phyloP scores from a whole-genome alignment of 2,888 invertebrate species.

The Aricia artaxerxes region DNA sequence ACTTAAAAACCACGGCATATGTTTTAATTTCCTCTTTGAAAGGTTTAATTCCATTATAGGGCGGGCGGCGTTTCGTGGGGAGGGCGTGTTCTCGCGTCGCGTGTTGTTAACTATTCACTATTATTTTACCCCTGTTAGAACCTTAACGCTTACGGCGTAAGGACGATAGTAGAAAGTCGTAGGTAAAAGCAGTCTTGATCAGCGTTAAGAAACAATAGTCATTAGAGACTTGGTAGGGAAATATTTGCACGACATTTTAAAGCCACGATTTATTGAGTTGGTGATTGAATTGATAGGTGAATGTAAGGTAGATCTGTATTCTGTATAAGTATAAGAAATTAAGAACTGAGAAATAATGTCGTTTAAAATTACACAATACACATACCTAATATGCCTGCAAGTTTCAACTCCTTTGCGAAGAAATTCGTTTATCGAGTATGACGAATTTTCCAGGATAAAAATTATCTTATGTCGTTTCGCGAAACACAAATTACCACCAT shows the following conservation, averaged over 20 bases:
- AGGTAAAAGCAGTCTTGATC: neutral
- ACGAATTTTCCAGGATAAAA: too few relatives aligned
- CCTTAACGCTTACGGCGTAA: neutral
- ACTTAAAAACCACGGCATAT: slow-evolving; percentile 18
- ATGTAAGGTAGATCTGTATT: neutral
- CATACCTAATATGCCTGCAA: too few relatives aligned
- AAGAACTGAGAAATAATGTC: too few relatives aligned
- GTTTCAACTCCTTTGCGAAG: too few relatives aligned
- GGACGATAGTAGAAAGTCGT: neutral
- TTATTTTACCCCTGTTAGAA: neutral
- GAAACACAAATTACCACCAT: too few relatives aligned
- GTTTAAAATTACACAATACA: too few relatives aligned
- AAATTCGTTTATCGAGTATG: too few relatives aligned
- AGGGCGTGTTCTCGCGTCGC: slow-evolving; percentile 80
- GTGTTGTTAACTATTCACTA: slow-evolving; percentile 47
- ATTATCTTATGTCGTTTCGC: too few relatives aligned
- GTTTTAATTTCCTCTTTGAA: slow-evolving; percentile 12
- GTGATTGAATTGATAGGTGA: neutral
- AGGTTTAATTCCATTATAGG: slow-evolving; percentile 40
- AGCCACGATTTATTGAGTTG: slow-evolving; percentile 8
- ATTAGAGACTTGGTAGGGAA: slow-evolving; percentile 46
- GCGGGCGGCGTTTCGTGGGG: slow-evolving; percentile 56
- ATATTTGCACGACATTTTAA: slow-evolving; percentile 48
- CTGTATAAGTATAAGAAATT: too few relatives aligned
- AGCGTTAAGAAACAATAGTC: slow-evolving; percentile 2